Conservation (phyloP, 2,113 vertebrate genomes). For the Strix aluco region DNA sequence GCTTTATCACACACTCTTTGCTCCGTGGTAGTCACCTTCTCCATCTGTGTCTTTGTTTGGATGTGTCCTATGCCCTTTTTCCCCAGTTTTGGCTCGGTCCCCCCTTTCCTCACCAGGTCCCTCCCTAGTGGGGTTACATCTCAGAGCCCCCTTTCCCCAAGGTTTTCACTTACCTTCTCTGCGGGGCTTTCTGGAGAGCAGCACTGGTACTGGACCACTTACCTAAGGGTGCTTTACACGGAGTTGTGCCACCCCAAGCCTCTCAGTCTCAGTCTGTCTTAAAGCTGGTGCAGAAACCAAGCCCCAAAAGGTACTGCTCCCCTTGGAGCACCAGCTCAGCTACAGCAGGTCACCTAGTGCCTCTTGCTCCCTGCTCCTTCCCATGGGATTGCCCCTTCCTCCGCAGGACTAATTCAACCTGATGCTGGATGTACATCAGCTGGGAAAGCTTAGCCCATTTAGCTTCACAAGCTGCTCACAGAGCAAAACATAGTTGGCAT, state of each 20-base stretch:
- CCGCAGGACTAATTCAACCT: not conserved
- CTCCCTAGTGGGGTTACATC: not conserved
- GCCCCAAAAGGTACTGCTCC: not conserved
- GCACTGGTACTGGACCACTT: not conserved
- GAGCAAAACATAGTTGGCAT: not conserved
- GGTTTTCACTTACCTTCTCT: not conserved
- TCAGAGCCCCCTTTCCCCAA: not conserved
- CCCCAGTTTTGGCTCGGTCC: accelerated
- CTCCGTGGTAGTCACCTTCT: not conserved
- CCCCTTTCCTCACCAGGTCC: not conserved
- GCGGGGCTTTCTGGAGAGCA: not conserved
- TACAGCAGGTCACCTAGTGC: not conserved
- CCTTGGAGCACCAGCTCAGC: not conserved
- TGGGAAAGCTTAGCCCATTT: not conserved
- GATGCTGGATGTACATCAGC: not conserved
- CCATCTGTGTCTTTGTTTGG: not conserved
- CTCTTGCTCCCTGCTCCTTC: not conserved
- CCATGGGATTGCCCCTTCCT: not conserved
- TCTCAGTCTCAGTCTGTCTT: not conserved
- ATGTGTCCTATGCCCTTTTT: not conserved
- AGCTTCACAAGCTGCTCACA: not conserved
- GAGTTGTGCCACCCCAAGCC: not conserved
- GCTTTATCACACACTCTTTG: not conserved
- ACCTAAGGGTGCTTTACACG: not conserved
- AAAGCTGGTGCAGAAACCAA: not conserved